These are phyloP conservation scores for Synergus laeviventris DNA, from an alignment of 2,888 invertebrate genomes.

Conservation along the genomic window DNA sequence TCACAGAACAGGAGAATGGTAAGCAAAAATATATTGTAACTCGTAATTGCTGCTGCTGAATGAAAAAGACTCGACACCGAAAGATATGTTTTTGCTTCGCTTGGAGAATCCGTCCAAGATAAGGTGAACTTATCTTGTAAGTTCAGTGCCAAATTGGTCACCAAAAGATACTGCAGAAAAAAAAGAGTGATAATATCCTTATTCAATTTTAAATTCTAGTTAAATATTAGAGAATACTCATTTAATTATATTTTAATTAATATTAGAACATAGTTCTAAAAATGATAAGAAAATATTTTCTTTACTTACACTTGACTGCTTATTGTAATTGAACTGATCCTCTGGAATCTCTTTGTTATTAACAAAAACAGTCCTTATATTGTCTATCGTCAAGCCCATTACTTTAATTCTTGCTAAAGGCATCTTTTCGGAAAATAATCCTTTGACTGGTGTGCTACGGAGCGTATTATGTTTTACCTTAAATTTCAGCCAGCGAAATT, in stretches of 20 bases:
- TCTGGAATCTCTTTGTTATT: not conserved
- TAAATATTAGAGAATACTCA: too few relatives aligned
- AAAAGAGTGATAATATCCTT: too few relatives aligned
- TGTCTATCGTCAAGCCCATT: not conserved
- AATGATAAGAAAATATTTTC: not conserved
- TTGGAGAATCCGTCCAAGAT: constrained; percentile 10
- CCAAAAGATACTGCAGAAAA: constrained; percentile 20
- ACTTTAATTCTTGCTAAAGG: not conserved
- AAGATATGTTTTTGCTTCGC: too few relatives aligned
- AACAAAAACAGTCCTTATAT: constrained; percentile 4
- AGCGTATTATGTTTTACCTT: constrained; percentile 49
- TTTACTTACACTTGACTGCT: constrained; percentile 8
- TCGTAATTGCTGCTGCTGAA: not conserved
- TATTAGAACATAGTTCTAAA: not conserved
- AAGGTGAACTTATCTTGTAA: constrained; percentile 19
- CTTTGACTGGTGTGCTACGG: not conserved
- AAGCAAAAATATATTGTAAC: constrained; percentile 22
- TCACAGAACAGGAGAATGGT: constrained; percentile 16
- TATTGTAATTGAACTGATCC: not conserved
- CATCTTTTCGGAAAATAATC: not conserved
- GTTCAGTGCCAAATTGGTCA: not conserved
- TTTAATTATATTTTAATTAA: not conserved
- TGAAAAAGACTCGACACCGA: not conserved
- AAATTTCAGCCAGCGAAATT: constrained; percentile 67
- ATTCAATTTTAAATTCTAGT: too few relatives aligned